Evolutionary conservation across 2,113 vertebrate species (phyloP).

Genomic region (Chlamydotis undulata): DNA sequence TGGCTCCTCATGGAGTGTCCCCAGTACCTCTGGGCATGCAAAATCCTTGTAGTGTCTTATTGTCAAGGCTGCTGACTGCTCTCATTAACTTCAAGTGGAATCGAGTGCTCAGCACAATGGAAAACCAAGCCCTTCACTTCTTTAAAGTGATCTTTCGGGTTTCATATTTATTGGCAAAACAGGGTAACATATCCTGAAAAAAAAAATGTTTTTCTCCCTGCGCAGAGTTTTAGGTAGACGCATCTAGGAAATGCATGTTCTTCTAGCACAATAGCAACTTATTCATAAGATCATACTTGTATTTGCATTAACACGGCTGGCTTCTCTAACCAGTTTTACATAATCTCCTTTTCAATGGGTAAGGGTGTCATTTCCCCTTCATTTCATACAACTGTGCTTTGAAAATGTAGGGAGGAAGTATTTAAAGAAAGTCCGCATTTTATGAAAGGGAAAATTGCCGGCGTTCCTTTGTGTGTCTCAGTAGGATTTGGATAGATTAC

Average conservation of each 20-base stretch:
- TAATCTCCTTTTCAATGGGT: slow-evolving; percentile 81
- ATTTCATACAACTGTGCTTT: slow-evolving; percentile 77
- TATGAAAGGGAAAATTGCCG: slow-evolving; percentile 81
- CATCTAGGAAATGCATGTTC: slow-evolving; percentile 55
- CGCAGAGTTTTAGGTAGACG: not conserved
- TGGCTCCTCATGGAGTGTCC: not conserved
- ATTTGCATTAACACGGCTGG: slow-evolving; percentile 75
- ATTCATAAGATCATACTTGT: slow-evolving; percentile 77
- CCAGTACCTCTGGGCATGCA: slow-evolving; percentile 24
- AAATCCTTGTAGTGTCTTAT: not conserved
- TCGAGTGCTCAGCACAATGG: slow-evolving; percentile 44
- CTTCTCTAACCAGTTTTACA: slow-evolving; percentile 78
- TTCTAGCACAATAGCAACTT: slow-evolving; percentile 62
- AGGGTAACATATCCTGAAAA: not conserved
- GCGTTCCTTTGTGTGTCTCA: slow-evolving; percentile 75
- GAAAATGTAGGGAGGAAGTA: slow-evolving; percentile 80
- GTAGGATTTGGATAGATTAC: slow-evolving; percentile 82
- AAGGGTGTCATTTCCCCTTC: slow-evolving; percentile 81
- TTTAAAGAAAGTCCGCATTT: slow-evolving; percentile 78
- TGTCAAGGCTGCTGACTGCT: slow-evolving; percentile 40
- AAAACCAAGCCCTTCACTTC: slow-evolving; percentile 1
- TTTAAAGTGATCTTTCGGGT: slow-evolving; percentile 37
- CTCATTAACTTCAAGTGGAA: slow-evolving; percentile 59
- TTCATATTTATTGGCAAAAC: slow-evolving; percentile 44
- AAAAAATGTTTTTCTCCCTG: not conserved